These are phyloP conservation scores for Eriosoma lanigerum DNA, from an alignment of 1,140 invertebrate species.

Conservation along the genomic window DNA sequence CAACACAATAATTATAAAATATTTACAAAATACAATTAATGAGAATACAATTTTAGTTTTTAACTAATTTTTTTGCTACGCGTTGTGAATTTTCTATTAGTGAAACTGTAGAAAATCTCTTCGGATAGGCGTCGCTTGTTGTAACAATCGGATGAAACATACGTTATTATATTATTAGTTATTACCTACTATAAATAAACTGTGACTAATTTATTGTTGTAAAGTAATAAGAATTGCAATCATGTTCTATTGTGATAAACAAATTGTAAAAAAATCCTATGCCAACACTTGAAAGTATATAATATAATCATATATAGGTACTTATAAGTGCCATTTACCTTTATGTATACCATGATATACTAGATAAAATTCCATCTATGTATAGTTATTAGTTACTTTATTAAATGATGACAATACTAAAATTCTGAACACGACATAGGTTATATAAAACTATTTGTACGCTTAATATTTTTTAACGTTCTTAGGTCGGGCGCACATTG, in stretches of 20 bases:
- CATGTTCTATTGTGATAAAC: constrained; percentile 27
- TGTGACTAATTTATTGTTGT: constrained; percentile 46
- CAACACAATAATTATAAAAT: constrained; percentile 9
- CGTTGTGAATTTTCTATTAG: constrained; percentile 23
- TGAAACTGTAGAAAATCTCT: constrained; percentile 21
- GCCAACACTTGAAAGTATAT: neutral
- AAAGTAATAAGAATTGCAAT: constrained; percentile 8
- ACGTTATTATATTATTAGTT: no score
- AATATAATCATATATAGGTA: neutral
- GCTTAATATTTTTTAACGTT: no score
- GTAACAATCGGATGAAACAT: constrained; percentile 36
- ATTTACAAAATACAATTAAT: constrained; percentile 31
- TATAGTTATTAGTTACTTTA: no score
- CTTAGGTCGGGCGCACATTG: no score
- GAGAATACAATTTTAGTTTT: constrained; percentile 19
- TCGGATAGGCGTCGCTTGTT: constrained; percentile 22
- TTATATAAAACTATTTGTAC: no score
- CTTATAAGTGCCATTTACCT: neutral
- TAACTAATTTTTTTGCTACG: constrained; percentile 12
- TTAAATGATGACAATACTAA: no score
- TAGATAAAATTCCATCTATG: no score
- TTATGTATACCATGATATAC: no score
- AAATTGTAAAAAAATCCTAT: neutral
- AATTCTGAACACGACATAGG: no score
- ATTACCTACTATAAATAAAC: constrained; percentile 45